These are phyloP conservation scores for Dasyurus viverrinus DNA, from an alignment of 2,113 vertebrate genomes.

Conservation along the genomic window DNA sequence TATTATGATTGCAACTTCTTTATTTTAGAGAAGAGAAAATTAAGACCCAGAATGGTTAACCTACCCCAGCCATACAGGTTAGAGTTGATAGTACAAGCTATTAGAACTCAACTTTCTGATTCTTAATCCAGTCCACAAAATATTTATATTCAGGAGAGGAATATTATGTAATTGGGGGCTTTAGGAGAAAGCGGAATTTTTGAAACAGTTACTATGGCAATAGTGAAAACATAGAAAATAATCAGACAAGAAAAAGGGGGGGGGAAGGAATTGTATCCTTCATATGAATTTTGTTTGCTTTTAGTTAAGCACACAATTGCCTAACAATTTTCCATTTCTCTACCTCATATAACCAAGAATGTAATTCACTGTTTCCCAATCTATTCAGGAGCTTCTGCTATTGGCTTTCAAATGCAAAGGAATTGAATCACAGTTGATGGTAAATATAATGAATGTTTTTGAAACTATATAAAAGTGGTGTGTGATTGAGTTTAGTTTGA, in stretches of 20 bases:
- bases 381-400: background rate
- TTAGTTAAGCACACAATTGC: background rate
- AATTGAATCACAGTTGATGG: background rate
- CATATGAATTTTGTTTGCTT: background rate
- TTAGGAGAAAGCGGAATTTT: background rate
- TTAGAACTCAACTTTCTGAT: background rate
- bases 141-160: background rate
- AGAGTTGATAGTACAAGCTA: background rate
- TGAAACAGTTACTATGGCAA: background rate
- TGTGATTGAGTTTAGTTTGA: background rate
- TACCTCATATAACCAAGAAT: background rate
- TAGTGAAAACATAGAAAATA: background rate
- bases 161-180: background rate
- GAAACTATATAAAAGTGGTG: background rate
- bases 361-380: background rate
- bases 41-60: rapidly evolving
- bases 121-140: background rate
- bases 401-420: background rate
- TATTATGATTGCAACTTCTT: background rate
- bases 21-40: background rate
- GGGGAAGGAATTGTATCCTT: background rate
- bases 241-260: no score
- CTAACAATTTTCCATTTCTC: background rate
- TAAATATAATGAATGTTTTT: background rate
- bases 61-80: background rate